Conservation (phyloP, 2,113 vertebrate species). For the Bothrops jararaca region DNA sequence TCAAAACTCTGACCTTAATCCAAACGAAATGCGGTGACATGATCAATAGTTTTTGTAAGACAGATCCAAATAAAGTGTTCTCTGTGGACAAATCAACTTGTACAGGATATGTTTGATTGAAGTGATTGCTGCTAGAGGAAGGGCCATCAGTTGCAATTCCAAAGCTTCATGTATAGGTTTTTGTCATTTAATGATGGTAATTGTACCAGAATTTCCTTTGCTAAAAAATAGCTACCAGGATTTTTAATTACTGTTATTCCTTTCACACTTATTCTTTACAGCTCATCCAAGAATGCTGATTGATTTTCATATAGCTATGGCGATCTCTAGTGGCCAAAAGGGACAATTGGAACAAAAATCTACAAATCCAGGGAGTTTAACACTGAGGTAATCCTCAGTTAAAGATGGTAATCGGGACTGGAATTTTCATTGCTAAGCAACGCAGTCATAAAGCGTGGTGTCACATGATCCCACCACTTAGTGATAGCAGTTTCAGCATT, state of each 20-base stretch:
- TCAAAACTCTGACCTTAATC: neutral
- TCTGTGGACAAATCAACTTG: neutral
- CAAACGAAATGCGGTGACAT: neutral
- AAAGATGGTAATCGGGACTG: neutral
- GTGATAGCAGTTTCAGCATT: neutral
- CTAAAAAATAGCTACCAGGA: neutral
- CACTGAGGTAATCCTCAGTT: neutral
- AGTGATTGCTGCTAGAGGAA: neutral
- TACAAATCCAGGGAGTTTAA: neutral
- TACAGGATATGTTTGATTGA: neutral
- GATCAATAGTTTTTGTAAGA: neutral
- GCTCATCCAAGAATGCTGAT: neutral
- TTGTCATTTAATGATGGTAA: neutral
- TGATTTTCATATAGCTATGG: neutral
- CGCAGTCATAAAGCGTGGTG: neutral
- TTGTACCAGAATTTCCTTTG: neutral
- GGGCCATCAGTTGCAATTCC: neutral
- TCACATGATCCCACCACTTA: neutral
- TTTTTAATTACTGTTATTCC: neutral
- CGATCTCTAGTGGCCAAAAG: neutral
- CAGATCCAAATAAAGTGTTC: neutral
- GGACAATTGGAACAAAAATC: neutral
- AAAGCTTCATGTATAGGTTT: neutral
- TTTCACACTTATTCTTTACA: neutral
- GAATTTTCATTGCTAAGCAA: neutral